Evolutionary conservation across 2,888 invertebrate species (phyloP), one percentile per base, ranked within the genome.

Genomic region (Rambutsinella grinnellia): DNA sequence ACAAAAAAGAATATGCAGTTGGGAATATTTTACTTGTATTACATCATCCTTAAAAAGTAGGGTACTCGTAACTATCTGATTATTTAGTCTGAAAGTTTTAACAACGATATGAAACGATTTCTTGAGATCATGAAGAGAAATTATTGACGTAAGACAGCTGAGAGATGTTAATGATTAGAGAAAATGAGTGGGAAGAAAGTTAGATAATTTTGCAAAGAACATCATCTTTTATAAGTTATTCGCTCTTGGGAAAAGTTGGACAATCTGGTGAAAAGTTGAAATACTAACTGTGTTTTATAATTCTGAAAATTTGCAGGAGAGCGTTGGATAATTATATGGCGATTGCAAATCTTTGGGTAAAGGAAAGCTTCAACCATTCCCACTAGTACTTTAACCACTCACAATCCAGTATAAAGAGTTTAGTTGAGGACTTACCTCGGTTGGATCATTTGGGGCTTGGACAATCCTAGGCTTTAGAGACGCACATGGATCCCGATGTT

Each of bases 291-390:
- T n/a, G n/a, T n/a, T n/a, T n/a, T n/a, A n/a, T n/a, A 47, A 49
- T 65, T 24, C 13, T 53, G 28, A n/a, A 23, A 5, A 60, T 56
- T 85, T 85, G 53, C 85, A 90, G 89, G 84, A 89, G 89, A 84
- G 89, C 89, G 0, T 89, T 90, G 84, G 89, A 90, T 84, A 86
- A 88, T 81, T 87, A 88, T 80, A 86, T 88, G 86, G 89, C 89
- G 3, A 87, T 90, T 10, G 89, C 88, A 27, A 88, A 90, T 27
- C 84, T 90, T 19, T 85, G 90, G 44, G 85, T 89, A 27, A 86
- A 87, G 36, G 87, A 88, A 76, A 90, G 90, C 1, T 86, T 90
- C 28, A 88, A 90, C 84, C 86, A 85, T 79, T 87, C 87, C 3
- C 69, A 23, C 54, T 13, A 67, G 62, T 27, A 17, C 62, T 44